phyloP scores from a whole-genome alignment of 2,888 invertebrate species.

The Hypomecis atomaria region DNA sequence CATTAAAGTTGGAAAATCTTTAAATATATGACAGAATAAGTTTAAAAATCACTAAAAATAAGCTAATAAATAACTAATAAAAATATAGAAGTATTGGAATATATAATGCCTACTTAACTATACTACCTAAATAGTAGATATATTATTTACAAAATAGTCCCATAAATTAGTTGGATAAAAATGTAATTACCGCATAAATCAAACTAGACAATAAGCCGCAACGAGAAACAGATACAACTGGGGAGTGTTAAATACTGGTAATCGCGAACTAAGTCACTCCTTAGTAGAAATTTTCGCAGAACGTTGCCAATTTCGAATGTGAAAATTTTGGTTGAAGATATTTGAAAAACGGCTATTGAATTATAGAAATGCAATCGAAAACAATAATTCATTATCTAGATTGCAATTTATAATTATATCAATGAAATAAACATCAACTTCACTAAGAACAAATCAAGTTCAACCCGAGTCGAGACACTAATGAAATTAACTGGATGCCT shows the following conservation, averaged over 20 bases:
- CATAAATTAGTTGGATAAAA: background rate
- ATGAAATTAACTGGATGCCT: slow-evolving; percentile 28
- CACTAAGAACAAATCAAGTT: slow-evolving; percentile 54
- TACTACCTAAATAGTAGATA: too few species aligned
- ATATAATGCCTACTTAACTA: too few species aligned
- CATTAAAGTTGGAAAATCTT: too few species aligned
- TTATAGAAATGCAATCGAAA: too few species aligned
- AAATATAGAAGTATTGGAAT: too few species aligned
- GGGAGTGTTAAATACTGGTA: slow-evolving; percentile 50
- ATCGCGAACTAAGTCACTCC: slow-evolving; percentile 63
- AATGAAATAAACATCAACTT: slow-evolving; percentile 40
- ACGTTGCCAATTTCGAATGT: too few species aligned
- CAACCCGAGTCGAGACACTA: slow-evolving; percentile 16
- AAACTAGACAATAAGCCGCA: slow-evolving; percentile 51
- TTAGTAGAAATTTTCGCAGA: slow-evolving; percentile 9
- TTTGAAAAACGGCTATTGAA: too few species aligned
- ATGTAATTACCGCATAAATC: background rate
- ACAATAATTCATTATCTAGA: too few species aligned
- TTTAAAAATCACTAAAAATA: too few species aligned
- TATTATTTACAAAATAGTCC: background rate
- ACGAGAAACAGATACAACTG: slow-evolving; percentile 49
- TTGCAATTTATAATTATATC: background rate
- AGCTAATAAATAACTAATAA: too few species aligned
- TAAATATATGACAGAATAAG: too few species aligned
- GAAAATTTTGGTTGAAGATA: too few species aligned